A percentile compares a stretch with the other conserved stretches of the same genome.
Evolutionary conservation across 92 coral and sea anemone species (phyloP).

Genomic region (Blastomussa wellsi): DNA sequence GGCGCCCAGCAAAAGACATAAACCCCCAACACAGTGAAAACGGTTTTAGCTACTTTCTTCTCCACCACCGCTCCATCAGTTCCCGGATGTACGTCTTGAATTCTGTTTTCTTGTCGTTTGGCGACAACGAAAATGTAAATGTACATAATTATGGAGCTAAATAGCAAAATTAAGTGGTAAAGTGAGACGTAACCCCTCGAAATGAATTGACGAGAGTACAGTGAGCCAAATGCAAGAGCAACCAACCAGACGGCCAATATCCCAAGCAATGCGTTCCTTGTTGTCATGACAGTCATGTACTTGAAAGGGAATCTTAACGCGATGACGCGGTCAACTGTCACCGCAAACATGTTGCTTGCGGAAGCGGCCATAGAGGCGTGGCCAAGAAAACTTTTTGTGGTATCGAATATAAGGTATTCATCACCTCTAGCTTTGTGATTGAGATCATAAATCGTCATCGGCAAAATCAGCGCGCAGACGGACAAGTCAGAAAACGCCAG

Average conservation of each 20-base stretch:
- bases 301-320: constrained; percentile 55
- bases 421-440: not conserved
- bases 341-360: constrained; percentile 67
- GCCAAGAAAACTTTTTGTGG: constrained; percentile 41
- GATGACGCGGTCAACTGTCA: constrained; percentile 69
- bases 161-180: constrained; percentile 7
- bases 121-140: constrained; percentile 47
- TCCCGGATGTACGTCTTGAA: not conserved
- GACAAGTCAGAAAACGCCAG: constrained; percentile 67
- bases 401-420: not conserved
- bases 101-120: constrained; percentile 50
- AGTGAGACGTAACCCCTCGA: not conserved
- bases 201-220: not conserved
- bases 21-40: constrained; percentile 35
- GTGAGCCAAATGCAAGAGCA: constrained; percentile 19
- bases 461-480: constrained; percentile 44
- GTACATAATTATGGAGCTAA: constrained; percentile 45
- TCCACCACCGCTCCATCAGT: not conserved
- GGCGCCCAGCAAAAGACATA: constrained; percentile 36
- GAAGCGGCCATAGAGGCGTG: constrained; percentile 57
- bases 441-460: constrained; percentile 39
- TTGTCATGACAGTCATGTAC: constrained; percentile 40
- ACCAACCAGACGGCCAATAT: constrained; percentile 50
- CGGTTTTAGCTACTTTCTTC: constrained; percentile 42
- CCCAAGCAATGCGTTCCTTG: constrained; percentile 7